phyloP scores from a whole-genome alignment of 37 sponge, comb jelly and placozoan species.

The Tethya wilhelma region DNA sequence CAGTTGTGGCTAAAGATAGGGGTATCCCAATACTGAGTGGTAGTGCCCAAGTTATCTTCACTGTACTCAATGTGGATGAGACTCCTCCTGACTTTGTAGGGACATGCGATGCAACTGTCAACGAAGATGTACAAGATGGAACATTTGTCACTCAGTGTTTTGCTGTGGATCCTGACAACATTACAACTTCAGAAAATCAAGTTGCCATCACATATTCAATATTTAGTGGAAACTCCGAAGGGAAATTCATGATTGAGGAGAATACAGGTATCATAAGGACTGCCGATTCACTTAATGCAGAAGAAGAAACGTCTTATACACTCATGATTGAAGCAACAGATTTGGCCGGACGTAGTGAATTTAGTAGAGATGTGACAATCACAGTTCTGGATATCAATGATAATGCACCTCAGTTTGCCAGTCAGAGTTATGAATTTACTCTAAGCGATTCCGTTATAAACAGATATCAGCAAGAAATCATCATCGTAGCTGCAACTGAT shows the following conservation, averaged over 20 bases:
- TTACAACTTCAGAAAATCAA: not conserved
- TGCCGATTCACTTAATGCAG: slow-evolving; percentile 28
- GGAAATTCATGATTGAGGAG: slow-evolving; percentile 20
- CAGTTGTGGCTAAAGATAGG: slow-evolving; percentile 38
- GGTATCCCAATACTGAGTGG: slow-evolving; percentile 19
- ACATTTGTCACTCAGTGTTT: not conserved
- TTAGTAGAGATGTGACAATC: not conserved
- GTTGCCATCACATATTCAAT: slow-evolving; percentile 44
- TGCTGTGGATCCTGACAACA: slow-evolving; percentile 36
- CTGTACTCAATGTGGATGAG: slow-evolving; percentile 66
- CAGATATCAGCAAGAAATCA: not conserved
- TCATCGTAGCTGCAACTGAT: slow-evolving; percentile 45
- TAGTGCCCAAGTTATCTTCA: slow-evolving; percentile 13
- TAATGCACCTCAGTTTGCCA: slow-evolving; percentile 57
- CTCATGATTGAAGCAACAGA: slow-evolving; percentile 48
- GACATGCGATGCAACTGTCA: not conserved
- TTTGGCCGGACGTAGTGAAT: not conserved
- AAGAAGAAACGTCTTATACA: not conserved
- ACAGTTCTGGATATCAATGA: slow-evolving; percentile 75
- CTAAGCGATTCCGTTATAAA: not conserved
- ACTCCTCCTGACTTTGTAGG: slow-evolving; percentile 18
- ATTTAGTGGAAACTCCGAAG: slow-evolving; percentile 9
- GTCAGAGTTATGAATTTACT: not conserved
- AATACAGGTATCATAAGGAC: slow-evolving; percentile 19
- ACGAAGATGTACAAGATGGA: not conserved